phyloP scores from a whole-genome alignment of 2,888 invertebrate genomes.

The Gymnosoma rotundatum region DNA sequence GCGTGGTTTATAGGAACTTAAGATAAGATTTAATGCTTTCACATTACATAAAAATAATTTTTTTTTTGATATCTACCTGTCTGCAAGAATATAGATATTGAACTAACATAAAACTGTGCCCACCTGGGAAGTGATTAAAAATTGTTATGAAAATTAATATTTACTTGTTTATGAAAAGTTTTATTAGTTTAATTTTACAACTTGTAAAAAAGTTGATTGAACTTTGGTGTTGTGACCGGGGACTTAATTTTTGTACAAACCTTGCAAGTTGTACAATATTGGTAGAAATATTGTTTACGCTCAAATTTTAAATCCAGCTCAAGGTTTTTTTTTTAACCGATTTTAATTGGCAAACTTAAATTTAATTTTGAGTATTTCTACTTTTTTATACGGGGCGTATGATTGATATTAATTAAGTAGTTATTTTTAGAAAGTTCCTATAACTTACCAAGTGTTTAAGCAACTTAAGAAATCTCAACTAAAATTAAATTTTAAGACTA shows the following conservation, averaged over 20 bases:
- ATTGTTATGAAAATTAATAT: background rate
- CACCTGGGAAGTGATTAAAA: conserved; percentile 19
- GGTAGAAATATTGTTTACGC: background rate
- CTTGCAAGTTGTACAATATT: too few relatives aligned
- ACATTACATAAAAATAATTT: background rate
- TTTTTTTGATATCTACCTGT: conserved; percentile 20
- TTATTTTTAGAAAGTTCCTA: background rate
- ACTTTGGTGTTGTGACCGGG: background rate
- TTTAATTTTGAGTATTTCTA: background rate
- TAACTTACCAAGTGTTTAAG: background rate
- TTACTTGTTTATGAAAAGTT: background rate
- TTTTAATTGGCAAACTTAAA: background rate
- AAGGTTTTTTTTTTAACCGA: too few relatives aligned
- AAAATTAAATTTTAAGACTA: too few relatives aligned
- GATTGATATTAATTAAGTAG: background rate
- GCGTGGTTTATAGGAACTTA: conserved; percentile 32
- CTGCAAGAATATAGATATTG: conserved; percentile 6
- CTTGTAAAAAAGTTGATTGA: conserved; percentile 11
- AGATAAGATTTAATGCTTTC: conserved; percentile 44
- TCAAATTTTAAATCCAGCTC: background rate
- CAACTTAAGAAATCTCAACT: background rate
- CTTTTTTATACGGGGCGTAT: background rate
- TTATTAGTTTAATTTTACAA: background rate
- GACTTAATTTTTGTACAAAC: background rate
- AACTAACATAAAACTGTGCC: conserved; percentile 19